Conservation (phyloP, 2,113 vertebrate genomes). For the Eolophus roseicapilla region DNA sequence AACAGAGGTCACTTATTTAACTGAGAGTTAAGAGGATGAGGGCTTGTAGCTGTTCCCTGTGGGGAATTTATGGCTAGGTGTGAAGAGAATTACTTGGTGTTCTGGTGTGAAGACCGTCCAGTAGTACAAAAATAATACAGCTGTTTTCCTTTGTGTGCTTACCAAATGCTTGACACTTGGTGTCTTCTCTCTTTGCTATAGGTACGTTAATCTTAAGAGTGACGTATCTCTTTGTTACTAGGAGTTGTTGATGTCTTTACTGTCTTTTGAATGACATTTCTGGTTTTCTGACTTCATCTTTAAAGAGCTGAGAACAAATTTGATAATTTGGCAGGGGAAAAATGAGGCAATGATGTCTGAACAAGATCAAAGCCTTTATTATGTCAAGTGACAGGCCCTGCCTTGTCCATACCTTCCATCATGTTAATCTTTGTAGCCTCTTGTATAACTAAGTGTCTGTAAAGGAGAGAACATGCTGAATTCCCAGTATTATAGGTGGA, state of each 20-base stretch:
- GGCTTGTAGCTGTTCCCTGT: neutral
- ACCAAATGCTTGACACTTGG: neutral
- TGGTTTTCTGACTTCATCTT: conserved; percentile 18
- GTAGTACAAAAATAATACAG: neutral
- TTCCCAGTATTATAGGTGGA: conserved; percentile 39
- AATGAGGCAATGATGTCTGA: conserved; percentile 32
- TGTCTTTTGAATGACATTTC: neutral
- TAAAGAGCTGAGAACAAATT: conserved; percentile 47
- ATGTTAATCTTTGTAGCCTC: conserved; percentile 29
- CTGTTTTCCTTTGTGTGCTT: neutral
- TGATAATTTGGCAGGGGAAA: conserved; percentile 34
- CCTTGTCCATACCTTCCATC: conserved; percentile 49
- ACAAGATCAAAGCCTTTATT: conserved; percentile 52
- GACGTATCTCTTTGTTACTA: neutral
- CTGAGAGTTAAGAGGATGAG: neutral
- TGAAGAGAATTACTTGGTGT: neutral
- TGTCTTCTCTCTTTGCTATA: neutral
- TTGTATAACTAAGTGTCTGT: conserved; percentile 33
- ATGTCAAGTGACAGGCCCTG: conserved; percentile 52
- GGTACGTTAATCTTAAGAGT: neutral
- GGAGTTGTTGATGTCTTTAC: neutral
- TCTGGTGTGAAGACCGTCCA: neutral
- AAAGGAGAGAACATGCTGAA: conserved; percentile 22
- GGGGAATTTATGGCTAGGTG: neutral
- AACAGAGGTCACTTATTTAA: neutral